These are phyloP conservation scores for Pelobates fuscus DNA, from an alignment of 2,113 vertebrate genomes.

Conservation along the genomic window DNA sequence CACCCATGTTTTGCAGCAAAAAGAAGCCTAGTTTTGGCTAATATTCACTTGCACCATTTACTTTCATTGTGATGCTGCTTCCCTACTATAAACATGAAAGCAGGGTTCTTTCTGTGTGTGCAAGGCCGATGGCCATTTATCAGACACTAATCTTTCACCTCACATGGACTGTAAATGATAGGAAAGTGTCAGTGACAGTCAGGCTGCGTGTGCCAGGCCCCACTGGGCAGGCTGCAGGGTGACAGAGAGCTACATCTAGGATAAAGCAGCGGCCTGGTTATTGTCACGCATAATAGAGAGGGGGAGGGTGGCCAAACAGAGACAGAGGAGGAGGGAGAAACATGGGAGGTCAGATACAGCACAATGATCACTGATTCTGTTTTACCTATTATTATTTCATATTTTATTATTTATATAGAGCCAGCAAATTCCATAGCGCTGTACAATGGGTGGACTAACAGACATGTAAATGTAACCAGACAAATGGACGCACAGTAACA, in stretches of 20 bases:
- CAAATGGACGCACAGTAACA: too few species aligned
- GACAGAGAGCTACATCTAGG: neutral
- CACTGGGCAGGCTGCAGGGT: conserved; percentile 4
- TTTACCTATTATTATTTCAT: neutral
- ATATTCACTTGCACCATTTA: too few species aligned
- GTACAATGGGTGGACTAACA: too few species aligned
- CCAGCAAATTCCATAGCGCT: too few species aligned
- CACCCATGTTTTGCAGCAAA: too few species aligned
- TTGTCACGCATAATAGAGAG: conserved; percentile 6
- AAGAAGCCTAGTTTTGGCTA: too few species aligned
- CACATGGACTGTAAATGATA: neutral
- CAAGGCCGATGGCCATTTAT: conserved; percentile 12
- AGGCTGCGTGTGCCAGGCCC: conserved; percentile 9
- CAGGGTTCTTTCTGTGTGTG: too few species aligned
- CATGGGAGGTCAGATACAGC: neutral
- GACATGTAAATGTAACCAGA: too few species aligned
- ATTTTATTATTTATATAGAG: neutral
- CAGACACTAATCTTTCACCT: neutral
- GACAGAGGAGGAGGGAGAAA: neutral
- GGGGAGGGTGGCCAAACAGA: neutral
- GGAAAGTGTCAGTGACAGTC: neutral
- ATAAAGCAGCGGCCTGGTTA: conserved; percentile 22
- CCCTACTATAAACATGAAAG: too few species aligned
- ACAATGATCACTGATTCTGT: neutral
- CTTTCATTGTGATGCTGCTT: too few species aligned